Base-by-base conservation (phyloP, 1,140 invertebrate species). In the Hypothenemus hampei region DNA sequence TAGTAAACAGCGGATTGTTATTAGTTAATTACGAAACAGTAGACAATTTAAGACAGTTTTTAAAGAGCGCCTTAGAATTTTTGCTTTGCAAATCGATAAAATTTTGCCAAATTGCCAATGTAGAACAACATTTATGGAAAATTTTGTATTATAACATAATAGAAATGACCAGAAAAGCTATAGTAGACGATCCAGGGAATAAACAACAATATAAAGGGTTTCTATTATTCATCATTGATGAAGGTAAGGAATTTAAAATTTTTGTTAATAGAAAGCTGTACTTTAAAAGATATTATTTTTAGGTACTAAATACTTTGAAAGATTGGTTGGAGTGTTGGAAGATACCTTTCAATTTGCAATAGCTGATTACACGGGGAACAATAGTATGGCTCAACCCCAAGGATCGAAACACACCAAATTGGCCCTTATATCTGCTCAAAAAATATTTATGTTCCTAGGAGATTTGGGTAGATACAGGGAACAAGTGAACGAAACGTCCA, bases 81-180 rank as follows among this genome's bases (percentile, higher is more conserved):
- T 73, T 95, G 3, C 74, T 96, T 1, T 72, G 86, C 58, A 81
- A 83, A 13, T 90, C 95, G 72, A 79, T 93, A 8, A 91, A 91
- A 68, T 91, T 93, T 66, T 91, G 90, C 62, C 85, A 91, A 65
- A 77, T 84, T 24, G 87, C 93, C 68, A 93, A 94, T 69, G 81
- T 93, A 4, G 93, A 96, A 65, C 85, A 91, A 65, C 82, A 88
- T 67, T 83, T 96, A 68, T 96, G 93, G 93, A 94, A 94, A 70
- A 81, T 92, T 51, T 74, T 91, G 0, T 96, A 90, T 72, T 90
- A 96, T 67, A 91, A 92, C 69, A 83, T 94, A 21, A 93, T 95
- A 57, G 91, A 95, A 72, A 77, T 85, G 46, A 73, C 89, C 58
- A 74, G 86, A 58, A 83, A 90, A 71, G 69, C 75, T 13, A 73